A percentile compares a stretch with the other conserved stretches of the same genome.
Conservation (phyloP, 2,113 vertebrate genomes). For the Plectropomus leopardus region DNA sequence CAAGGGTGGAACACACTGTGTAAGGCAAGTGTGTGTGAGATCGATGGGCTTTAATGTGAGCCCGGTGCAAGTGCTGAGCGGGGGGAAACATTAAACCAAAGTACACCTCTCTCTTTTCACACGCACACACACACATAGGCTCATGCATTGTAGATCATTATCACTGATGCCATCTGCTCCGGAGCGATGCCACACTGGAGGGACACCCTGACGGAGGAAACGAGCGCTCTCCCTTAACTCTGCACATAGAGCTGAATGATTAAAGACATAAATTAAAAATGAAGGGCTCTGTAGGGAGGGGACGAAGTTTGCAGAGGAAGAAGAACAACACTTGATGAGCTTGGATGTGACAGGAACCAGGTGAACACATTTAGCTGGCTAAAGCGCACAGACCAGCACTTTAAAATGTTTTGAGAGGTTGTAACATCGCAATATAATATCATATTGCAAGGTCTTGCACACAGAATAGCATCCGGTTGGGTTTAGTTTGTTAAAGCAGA, state of each 20-base stretch:
- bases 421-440: background rate
- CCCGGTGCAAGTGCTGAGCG: conserved; percentile 53
- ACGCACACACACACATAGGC: background rate
- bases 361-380: conserved; percentile 14
- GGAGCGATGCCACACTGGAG: conserved; percentile 57
- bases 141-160: conserved; percentile 55
- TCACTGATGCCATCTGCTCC: conserved; percentile 70
- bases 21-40: conserved; percentile 33
- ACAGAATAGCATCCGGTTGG: background rate
- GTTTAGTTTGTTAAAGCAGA: background rate
- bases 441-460: background rate
- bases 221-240: conserved; percentile 57
- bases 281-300: conserved; percentile 25
- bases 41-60: conserved; percentile 64
- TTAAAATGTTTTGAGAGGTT: conserved; percentile 2
- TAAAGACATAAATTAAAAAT: conserved; percentile 62
- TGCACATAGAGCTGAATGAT: conserved; percentile 59
- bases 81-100: conserved; percentile 41
- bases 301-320: conserved; percentile 14
- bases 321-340: conserved; percentile 27
- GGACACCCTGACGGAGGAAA: conserved; percentile 58
- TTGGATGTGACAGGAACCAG: conserved; percentile 26
- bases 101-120: background rate
- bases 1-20: conserved; percentile 1
- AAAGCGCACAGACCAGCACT: background rate